Evolutionary conservation across 2,888 invertebrate genomes (phyloP).

Genomic region (Acanthosepion lycidas): DNA sequence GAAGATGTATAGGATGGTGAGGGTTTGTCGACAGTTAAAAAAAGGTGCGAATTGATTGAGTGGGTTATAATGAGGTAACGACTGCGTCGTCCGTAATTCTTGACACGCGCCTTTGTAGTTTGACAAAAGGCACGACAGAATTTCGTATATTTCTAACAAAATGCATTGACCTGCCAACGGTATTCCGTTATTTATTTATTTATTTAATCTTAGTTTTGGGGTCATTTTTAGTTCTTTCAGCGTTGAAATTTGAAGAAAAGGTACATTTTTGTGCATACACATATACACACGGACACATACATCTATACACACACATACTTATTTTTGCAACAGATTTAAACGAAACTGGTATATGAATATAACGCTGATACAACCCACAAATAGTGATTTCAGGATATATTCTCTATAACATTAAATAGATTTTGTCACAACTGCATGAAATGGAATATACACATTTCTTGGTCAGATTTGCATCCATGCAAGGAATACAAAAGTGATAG

Average conservation of each 20-base stretch:
- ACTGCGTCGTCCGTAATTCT: not conserved
- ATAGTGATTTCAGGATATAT: too few species aligned
- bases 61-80: slow-evolving; percentile 14
- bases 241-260: not conserved
- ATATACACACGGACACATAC: not conserved
- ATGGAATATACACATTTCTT: too few species aligned
- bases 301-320: not conserved
- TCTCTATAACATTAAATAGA: too few species aligned
- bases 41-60: not conserved
- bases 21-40: not conserved
- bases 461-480: too few species aligned
- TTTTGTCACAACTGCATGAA: too few species aligned
- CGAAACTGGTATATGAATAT: too few species aligned
- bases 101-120: not conserved
- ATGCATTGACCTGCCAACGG: slow-evolving; percentile 17
- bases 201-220: not conserved
- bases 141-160: not conserved
- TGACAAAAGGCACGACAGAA: not conserved
- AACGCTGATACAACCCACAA: too few species aligned
- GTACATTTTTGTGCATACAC: not conserved
- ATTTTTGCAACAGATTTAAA: too few species aligned
- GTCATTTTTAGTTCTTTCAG: not conserved
- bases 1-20: not conserved
- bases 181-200: not conserved
- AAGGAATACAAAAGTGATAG: too few species aligned